phyloP scores from a whole-genome alignment of 2,888 invertebrate genomes.

The Nomada fucata region DNA sequence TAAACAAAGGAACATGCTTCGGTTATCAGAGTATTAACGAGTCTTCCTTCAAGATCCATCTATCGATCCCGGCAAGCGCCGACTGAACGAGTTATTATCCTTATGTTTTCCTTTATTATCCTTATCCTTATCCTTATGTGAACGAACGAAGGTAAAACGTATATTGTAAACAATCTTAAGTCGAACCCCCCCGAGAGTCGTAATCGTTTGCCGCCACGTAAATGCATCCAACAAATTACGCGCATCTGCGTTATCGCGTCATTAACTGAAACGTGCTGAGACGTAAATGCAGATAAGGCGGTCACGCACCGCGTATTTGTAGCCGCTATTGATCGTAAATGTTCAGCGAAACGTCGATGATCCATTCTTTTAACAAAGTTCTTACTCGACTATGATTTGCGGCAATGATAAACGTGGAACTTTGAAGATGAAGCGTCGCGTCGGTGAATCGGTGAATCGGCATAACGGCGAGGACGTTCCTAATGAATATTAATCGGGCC shows the following conservation, averaged over 20 bases:
- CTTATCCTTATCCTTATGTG: background rate
- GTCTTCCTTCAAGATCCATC: too few species aligned
- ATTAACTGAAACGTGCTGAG: slow-evolving; percentile 9
- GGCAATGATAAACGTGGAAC: background rate
- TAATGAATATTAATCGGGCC: slow-evolving; percentile 16
- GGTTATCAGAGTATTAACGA: too few species aligned
- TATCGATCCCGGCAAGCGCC: background rate
- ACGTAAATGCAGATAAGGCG: slow-evolving; percentile 16
- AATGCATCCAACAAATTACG: slow-evolving; percentile 20
- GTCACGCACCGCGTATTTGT: background rate
- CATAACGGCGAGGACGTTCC: background rate
- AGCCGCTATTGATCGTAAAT: slow-evolving; percentile 4
- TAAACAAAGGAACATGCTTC: too few species aligned
- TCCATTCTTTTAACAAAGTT: background rate
- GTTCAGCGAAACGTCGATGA: background rate
- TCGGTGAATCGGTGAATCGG: background rate
- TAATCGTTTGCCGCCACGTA: background rate
- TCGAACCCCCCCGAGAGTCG: background rate
- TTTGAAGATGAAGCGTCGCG: too few species aligned
- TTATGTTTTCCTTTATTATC: too few species aligned
- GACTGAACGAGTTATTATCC: background rate
- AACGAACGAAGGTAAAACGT: slow-evolving; percentile 1
- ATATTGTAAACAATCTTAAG: slow-evolving; percentile 35
- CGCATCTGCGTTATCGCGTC: slow-evolving; percentile 10
- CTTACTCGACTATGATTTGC: slow-evolving; percentile 3